Conservation (phyloP, 2,113 vertebrate genomes). For the Thryonomys swinderianus region DNA sequence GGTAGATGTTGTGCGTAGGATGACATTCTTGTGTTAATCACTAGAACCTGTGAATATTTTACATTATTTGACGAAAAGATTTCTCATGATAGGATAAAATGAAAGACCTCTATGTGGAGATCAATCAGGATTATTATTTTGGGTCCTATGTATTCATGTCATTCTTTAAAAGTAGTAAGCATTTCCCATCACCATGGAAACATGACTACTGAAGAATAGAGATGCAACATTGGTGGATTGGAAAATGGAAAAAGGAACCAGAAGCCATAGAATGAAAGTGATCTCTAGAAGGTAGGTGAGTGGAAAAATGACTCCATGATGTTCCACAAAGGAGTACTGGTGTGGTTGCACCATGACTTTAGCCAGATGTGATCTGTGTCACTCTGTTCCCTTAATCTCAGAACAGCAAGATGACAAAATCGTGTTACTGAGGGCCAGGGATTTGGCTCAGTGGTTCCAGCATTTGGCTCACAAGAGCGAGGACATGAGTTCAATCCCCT, state of each 20-base stretch:
- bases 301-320: background rate
- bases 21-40: background rate
- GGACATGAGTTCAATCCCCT: too few relatives aligned
- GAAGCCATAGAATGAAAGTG: background rate
- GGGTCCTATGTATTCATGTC: background rate
- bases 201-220: background rate
- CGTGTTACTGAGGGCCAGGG: too few relatives aligned
- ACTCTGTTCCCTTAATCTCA: fast-evolving
- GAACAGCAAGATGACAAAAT: background rate
- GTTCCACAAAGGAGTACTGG: background rate
- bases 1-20: background rate
- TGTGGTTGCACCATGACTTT: background rate
- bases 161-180: background rate
- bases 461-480: too few relatives aligned
- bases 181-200: background rate
- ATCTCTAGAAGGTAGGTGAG: background rate
- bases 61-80: background rate
- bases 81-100: background rate
- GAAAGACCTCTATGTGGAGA: background rate
- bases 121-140: background rate
- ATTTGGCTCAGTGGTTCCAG: too few relatives aligned
- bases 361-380: fast-evolving
- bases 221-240: background rate
- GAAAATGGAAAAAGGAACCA: background rate
- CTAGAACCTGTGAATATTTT: background rate